Conservation (phyloP, 2,888 invertebrate species). For the Metopia argyrocephala region DNA sequence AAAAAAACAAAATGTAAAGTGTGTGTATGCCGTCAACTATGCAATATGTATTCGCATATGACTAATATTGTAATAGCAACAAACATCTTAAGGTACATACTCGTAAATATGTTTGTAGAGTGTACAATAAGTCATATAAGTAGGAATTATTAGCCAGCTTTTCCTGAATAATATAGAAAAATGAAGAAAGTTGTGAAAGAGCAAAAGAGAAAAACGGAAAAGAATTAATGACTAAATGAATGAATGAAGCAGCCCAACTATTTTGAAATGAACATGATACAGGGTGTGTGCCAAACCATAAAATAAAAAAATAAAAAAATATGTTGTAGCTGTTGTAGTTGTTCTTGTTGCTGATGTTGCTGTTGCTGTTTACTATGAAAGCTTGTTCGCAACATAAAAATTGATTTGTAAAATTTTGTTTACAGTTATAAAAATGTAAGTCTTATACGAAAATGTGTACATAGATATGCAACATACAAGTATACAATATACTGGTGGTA, state of each 20-base stretch:
- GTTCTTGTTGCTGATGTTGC: not conserved
- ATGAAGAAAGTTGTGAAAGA: constrained; percentile 18
- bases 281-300: constrained; percentile 77
- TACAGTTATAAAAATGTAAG: constrained; percentile 65
- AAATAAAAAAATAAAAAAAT: constrained; percentile 64
- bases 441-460: constrained; percentile 40
- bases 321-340: not conserved
- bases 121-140: constrained; percentile 21
- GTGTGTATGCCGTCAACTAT: not conserved
- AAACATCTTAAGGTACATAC: not conserved
- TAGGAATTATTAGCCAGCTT: constrained; percentile 21
- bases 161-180: not conserved
- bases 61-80: constrained; percentile 34
- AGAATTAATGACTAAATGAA: not conserved
- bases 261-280: constrained; percentile 35
- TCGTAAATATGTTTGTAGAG: no score
- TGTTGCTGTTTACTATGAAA: constrained; percentile 73
- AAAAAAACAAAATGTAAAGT: no score
- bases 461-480: not conserved
- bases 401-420: constrained; percentile 73
- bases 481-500: not conserved
- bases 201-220: not conserved
- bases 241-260: not conserved
- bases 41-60: constrained; percentile 9
- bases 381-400: constrained; percentile 72